A percentile compares a stretch with the other conserved stretches of the same genome.
Conservation (phyloP, 37 sponge, comb jelly and placozoan genomes). For the Aphrocallistes beatrix region DNA sequence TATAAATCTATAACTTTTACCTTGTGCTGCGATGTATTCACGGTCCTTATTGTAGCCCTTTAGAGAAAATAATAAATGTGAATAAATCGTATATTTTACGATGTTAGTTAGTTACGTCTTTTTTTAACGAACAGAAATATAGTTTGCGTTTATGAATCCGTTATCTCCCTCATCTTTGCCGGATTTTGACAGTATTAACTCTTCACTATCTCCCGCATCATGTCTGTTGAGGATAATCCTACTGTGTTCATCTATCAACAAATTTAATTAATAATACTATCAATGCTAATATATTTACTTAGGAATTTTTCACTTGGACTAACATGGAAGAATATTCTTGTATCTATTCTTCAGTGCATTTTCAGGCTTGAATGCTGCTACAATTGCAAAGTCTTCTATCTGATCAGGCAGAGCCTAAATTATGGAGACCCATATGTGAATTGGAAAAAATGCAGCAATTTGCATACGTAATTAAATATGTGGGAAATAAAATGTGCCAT, state of each 20-base stretch:
- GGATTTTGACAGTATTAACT: not conserved
- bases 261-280: not conserved
- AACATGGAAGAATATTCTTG: not conserved
- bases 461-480: too few relatives aligned
- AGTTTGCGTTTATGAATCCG: slow-evolving; percentile 1
- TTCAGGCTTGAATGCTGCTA: slow-evolving; percentile 13
- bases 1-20: not conserved
- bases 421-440: too few relatives aligned
- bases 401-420: not conserved
- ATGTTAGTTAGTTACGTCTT: not conserved
- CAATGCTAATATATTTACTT: too few relatives aligned
- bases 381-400: not conserved
- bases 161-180: not conserved
- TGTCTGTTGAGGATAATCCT: not conserved
- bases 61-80: not conserved
- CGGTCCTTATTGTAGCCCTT: not conserved
- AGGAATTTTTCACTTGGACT: too few relatives aligned
- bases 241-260: not conserved
- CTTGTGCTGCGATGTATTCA: slow-evolving; percentile 16
- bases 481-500: not conserved
- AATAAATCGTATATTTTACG: not conserved
- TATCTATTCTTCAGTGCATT: slow-evolving; percentile 5
- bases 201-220: not conserved
- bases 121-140: not conserved
- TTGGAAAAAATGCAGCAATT: too few relatives aligned